A percentile compares a stretch with the other conserved stretches of the same genome.
phyloP scores from a whole-genome alignment of 2,888 invertebrate species.

The Drosophila robusta region DNA sequence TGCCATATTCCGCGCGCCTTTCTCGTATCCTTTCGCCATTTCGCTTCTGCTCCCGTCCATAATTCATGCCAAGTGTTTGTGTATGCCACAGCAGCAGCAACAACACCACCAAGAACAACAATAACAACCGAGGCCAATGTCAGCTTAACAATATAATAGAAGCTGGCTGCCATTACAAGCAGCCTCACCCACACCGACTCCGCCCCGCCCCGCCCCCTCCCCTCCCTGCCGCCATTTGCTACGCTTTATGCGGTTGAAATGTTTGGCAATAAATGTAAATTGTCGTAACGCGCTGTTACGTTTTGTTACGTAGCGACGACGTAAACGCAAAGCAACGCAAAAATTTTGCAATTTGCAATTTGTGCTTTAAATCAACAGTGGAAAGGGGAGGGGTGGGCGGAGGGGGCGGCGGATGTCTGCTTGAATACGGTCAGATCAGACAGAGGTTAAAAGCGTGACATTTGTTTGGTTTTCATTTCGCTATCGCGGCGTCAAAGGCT shows the following conservation, averaged over 20 bases:
- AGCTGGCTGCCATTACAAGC: constrained; percentile 31
- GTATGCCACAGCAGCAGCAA: constrained; percentile 21
- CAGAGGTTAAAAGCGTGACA: constrained; percentile 47
- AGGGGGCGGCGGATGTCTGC: neutral
- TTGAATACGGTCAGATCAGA: too few species aligned
- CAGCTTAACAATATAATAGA: constrained; percentile 62
- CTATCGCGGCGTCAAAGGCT: constrained; percentile 47
- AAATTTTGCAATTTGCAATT: constrained; percentile 63
- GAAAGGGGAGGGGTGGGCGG: neutral
- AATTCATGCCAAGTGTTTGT: constrained; percentile 62
- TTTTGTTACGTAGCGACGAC: constrained; percentile 34
- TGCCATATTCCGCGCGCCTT: constrained; percentile 12
- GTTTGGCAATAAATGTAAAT: constrained; percentile 55
- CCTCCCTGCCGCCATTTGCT: neutral
- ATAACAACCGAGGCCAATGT: constrained; percentile 49
- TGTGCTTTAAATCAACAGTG: constrained; percentile 66
- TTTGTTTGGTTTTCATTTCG: constrained; percentile 79
- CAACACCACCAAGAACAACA: constrained; percentile 18
- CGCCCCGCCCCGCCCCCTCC: neutral
- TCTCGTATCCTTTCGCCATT: constrained; percentile 11
- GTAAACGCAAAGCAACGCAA: constrained; percentile 28
- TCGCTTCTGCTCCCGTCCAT: constrained; percentile 30
- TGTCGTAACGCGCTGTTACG: constrained; percentile 42
- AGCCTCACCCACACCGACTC: neutral
- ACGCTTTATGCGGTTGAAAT: constrained; percentile 34